Percentiles rank a stretch among this genome's conserved stretches.
phyloP scores from a whole-genome alignment of 2,113 vertebrate genomes.

The Erpornis zantholeuca region DNA sequence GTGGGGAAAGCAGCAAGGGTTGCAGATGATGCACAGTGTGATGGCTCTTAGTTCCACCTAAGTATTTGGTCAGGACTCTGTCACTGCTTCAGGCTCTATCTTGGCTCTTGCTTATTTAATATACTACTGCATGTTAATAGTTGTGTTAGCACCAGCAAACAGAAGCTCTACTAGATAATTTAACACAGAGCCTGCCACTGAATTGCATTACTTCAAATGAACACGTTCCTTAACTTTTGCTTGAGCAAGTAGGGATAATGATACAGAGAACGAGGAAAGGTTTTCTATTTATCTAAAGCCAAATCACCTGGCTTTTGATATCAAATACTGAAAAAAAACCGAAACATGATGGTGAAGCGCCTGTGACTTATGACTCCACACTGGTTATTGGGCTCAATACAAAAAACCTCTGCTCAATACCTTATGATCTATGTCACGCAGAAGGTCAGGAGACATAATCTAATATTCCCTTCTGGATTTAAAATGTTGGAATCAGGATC shows the following conservation, averaged over 20 bases:
- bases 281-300: neutral
- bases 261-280: neutral
- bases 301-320: neutral
- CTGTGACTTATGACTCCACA: neutral
- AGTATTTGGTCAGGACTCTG: neutral
- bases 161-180: neutral
- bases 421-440: neutral
- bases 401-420: neutral
- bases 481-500: neutral
- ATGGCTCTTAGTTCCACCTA: neutral
- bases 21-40: neutral
- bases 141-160: neutral
- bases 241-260: neutral
- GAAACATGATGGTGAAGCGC: neutral
- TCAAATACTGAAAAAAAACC: neutral
- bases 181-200: neutral
- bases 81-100: neutral
- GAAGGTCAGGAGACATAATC: neutral
- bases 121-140: neutral
- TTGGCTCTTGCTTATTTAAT: neutral
- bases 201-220: neutral
- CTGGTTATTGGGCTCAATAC: neutral
- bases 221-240: neutral
- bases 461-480: neutral
- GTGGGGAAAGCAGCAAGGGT: neutral